Evolutionary conservation across 2,797 vertebrate genomes (phyloP), one percentile per base, ranked within the genome.

Genomic region (Enteromius viviparus): DNA sequence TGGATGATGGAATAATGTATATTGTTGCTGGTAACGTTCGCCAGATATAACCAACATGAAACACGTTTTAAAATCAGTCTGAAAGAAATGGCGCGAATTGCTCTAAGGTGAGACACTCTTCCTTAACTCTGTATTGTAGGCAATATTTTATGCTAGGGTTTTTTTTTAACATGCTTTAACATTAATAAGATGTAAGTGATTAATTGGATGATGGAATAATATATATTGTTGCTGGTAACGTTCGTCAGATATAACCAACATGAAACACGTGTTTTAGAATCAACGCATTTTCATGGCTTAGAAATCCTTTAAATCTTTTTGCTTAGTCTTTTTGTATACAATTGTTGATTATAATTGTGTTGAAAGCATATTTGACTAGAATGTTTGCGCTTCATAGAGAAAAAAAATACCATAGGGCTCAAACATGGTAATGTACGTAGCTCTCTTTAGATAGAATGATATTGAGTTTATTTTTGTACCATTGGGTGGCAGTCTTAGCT

Each of bases 401-500:
- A 19, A 32, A 40, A 49, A 4, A 19, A 7, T 65, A 34, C 15
- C 19, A 64, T 9, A 65, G 15, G 6, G 14, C 37, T 45, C 9
- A 26, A 68, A 79, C 21, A 15, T 1, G 2, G 10, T 15, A 65
- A 65, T 0, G 2, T 76, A 21, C 17, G 34, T 1, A 17, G 11
- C 15, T 15, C 17, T 34, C 2, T 64, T 29, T 15, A 10, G 6
- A 55, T 26, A 26, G 23, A 1, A 10, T 64, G 11, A 15, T 3
- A 26, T 37, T 12, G 47, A 19, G 15, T 64, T 72, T 37, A 49
- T 42, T 10, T 17, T 23, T 51, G 29, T 51, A 47, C 75, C 87
- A 84, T 74, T 51, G 84, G 85, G 49, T 47, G 84, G 75, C 78
- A 85, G 77, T 78, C 26, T 86, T 53, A 65, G 21, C 29, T 45